Base-by-base conservation (phyloP, 1,140 invertebrate species). In the Centruroides sculpturatus region DNA sequence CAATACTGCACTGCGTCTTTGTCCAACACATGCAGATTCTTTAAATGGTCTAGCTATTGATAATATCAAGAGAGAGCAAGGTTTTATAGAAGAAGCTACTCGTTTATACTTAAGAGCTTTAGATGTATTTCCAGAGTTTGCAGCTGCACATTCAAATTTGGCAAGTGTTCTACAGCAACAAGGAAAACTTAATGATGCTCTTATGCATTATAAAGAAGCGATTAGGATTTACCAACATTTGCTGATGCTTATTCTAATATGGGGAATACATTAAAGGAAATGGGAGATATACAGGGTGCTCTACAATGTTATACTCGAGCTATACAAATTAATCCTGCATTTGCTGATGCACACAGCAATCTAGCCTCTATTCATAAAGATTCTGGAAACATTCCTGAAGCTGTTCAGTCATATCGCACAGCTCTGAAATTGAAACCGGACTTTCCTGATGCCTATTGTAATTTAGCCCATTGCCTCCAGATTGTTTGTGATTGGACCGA, bases 401-500 rank as follows among this genome's bases (percentile, higher is more conserved):
- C 97, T 0, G 98, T 99, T 67, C 83, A 88, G 67, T 94, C 87
- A 9, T 99, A 98, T 74, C 82, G 88, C 69, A 98, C 89, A 41
- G 96, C 97, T 23, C 77, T 99, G 47, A 93, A 95, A 72, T 74
- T 99, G 59, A 99, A 98, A 77, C 92, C 94, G 11, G 94, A 99
- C 74, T 99, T 99, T 74, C 94, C 96, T 0, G 97, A 99, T 79
- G 97, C 97, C 0, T 99, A 95, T 74, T 99, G 96, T 75, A 99
- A 99, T 79, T 79, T 99, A 66, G 91, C 92, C 1, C 97, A 99
- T 76, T 99, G 97, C 76, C 78, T 98, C 59, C 96, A 99, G 81
- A 98, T 99, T 68, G 89, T 99, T 3, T 99, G 97, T 74, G 92
- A 99, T 74, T 99, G 97, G 96, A 89, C 87, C 5, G 92, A 97